Evolutionary conservation across 2,888 invertebrate species (phyloP).

Genomic region (Mayetiola destructor): DNA sequence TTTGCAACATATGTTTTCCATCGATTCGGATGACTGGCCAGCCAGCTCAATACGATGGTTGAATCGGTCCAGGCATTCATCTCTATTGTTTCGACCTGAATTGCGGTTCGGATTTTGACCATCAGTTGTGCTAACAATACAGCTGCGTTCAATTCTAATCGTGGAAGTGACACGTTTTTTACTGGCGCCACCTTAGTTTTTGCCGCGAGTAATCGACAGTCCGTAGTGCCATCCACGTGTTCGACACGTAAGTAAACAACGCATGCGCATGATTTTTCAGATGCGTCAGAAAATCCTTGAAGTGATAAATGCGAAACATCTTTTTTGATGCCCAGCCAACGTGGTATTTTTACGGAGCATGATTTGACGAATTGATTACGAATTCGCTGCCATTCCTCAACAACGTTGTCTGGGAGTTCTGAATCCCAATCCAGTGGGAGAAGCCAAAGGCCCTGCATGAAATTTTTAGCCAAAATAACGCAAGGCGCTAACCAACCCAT

Average conservation of each 20-base stretch:
- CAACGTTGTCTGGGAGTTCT: background rate
- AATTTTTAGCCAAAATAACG: constrained; percentile 16
- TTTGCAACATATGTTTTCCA: background rate
- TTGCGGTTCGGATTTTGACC: background rate
- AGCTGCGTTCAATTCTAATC: constrained; percentile 20
- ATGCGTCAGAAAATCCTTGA: constrained; percentile 17
- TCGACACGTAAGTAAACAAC: constrained; percentile 15
- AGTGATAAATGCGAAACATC: background rate
- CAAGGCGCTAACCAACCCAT: constrained; percentile 18
- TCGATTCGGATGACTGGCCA: background rate
- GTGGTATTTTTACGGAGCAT: background rate
- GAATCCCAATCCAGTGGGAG: background rate
- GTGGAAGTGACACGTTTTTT: constrained; percentile 21
- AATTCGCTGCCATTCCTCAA: background rate
- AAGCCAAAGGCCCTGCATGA: constrained; percentile 18
- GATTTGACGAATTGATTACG: background rate
- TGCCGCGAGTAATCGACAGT: constrained; percentile 8
- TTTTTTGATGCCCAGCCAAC: background rate
- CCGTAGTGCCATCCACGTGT: background rate
- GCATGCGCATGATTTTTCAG: constrained; percentile 13
- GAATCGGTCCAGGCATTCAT: background rate
- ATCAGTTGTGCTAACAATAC: background rate
- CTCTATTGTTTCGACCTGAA: background rate
- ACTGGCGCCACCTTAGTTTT: constrained; percentile 18
- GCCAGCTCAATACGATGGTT: background rate